Conservation (phyloP, 2,113 vertebrate species). For the Siphamia tubifer region DNA sequence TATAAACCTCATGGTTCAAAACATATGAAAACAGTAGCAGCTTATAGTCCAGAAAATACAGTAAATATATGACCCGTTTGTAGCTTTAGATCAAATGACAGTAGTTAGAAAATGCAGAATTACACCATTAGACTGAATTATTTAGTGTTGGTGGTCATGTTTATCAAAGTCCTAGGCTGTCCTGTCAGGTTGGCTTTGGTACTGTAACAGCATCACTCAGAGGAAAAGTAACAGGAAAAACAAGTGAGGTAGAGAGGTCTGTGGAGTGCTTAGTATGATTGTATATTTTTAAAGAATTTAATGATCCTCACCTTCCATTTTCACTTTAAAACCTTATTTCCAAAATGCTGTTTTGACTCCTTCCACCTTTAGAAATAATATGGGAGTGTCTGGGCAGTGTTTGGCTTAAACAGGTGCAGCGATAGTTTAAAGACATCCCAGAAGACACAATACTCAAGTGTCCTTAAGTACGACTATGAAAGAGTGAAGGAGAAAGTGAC, state of each 20-base stretch:
- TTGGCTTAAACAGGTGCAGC: not conserved
- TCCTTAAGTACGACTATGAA: conserved; percentile 6
- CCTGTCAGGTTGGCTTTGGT: not conserved
- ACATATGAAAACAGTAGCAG: too few species aligned
- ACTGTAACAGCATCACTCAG: not conserved
- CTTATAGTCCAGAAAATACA: too few species aligned
- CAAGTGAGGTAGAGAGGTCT: conserved; percentile 40
- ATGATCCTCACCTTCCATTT: too few species aligned
- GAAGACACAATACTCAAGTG: too few species aligned
- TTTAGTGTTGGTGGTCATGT: too few species aligned
- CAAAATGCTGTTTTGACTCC: conserved; percentile 13
- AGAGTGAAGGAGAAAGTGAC: not conserved
- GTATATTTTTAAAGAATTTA: not conserved
- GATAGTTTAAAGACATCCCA: not conserved
- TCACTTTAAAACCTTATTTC: not conserved
- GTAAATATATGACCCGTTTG: too few species aligned
- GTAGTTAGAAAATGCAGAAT: too few species aligned
- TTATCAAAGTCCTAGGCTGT: too few species aligned
- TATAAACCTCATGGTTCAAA: too few species aligned
- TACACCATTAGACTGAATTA: too few species aligned
- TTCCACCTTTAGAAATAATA: not conserved
- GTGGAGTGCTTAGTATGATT: not conserved
- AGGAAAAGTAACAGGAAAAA: not conserved
- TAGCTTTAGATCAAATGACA: too few species aligned
- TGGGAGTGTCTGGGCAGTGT: not conserved